These are phyloP conservation scores for Maniola jurtina DNA, from an alignment of 1,140 invertebrate genomes.

Conservation along the genomic window DNA sequence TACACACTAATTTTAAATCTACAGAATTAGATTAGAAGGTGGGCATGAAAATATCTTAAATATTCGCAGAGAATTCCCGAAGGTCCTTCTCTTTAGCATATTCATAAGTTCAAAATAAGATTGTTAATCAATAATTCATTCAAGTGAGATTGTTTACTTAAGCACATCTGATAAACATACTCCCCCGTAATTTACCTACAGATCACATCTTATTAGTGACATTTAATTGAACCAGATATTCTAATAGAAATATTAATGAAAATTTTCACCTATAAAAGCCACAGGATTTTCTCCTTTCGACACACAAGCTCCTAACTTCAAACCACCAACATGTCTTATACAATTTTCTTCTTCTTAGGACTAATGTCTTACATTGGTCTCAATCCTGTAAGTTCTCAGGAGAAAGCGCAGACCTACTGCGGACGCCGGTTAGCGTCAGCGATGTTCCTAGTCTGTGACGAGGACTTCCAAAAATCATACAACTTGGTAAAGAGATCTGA, in stretches of 20 bases:
- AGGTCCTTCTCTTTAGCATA: too few species aligned
- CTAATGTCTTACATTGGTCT: neutral
- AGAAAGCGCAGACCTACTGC: constrained; percentile 31
- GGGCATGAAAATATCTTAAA: too few species aligned
- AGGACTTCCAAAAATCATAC: neutral
- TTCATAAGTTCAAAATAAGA: too few species aligned
- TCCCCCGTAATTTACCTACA: too few species aligned
- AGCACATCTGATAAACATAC: too few species aligned
- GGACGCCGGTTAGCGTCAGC: constrained; percentile 26
- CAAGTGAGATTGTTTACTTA: neutral
- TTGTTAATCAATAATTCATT: neutral
- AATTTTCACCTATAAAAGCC: neutral
- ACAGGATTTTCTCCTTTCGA: neutral
- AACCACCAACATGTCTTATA: constrained; percentile 22
- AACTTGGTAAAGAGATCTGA: constrained; percentile 29
- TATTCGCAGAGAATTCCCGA: too few species aligned
- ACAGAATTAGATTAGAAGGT: too few species aligned
- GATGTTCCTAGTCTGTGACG: constrained; percentile 28
- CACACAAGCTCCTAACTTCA: neutral
- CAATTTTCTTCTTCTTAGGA: constrained; percentile 1
- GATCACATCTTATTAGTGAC: too few species aligned
- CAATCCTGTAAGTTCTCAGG: constrained; percentile 8
- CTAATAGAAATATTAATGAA: neutral
- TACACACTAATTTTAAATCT: too few species aligned
- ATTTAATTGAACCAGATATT: too few species aligned